Evolutionary conservation across 2,797 vertebrate genomes (phyloP).

Genomic region (Melanogrammus aeglefinus): DNA sequence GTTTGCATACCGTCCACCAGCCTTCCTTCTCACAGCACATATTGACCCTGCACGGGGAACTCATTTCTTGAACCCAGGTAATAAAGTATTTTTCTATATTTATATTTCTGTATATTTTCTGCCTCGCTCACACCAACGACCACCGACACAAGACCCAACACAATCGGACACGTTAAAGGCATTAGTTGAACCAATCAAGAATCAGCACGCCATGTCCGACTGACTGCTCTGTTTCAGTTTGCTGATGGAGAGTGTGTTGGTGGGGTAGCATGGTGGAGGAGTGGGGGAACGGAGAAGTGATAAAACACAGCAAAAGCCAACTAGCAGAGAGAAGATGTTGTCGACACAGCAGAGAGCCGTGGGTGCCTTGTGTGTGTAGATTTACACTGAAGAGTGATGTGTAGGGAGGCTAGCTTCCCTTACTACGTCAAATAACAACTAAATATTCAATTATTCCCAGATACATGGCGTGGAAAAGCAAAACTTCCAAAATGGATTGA

Average conservation of each 20-base stretch:
- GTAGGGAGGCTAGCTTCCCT: not conserved
- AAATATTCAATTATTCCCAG: too few relatives aligned
- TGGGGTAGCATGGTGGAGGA: not conserved
- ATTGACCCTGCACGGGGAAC: not conserved
- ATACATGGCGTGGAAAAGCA: not conserved
- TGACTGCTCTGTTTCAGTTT: not conserved
- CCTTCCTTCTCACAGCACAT: not conserved
- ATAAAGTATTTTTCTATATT: not conserved
- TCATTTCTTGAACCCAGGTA: not conserved
- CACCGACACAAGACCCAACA: too few relatives aligned
- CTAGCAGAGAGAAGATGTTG: not conserved
- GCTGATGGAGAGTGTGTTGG: not conserved
- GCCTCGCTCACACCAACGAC: not conserved
- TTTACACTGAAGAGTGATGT: not conserved
- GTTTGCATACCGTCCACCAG: not conserved
- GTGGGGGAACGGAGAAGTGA: not conserved
- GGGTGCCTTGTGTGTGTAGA: not conserved
- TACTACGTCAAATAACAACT: too few relatives aligned
- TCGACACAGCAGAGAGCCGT: not conserved
- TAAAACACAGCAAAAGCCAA: not conserved
- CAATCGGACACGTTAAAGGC: too few relatives aligned
- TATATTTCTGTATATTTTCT: not conserved
- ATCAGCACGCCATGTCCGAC: not conserved
- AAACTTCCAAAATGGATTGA: not conserved
- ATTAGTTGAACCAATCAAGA: not conserved